Evolutionary conservation across 1,140 invertebrate species (phyloP), one percentile per base, ranked within the genome.

Genomic region (Palaemon carinicauda): DNA sequence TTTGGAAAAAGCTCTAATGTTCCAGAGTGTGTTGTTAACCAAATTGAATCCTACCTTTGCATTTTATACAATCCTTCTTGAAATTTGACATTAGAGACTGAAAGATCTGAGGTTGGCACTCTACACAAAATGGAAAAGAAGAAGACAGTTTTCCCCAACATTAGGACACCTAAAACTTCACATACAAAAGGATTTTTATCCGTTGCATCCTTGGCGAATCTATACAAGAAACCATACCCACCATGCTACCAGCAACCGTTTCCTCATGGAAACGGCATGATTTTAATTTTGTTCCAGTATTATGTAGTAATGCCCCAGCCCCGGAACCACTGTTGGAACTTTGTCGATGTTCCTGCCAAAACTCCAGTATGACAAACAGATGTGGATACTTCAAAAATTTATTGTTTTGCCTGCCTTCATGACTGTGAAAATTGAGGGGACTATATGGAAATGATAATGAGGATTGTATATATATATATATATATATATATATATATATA

Each of bases 91-190:
- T 75, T 33, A 75, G 73, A 75, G 73, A 31, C 27, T 75, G 21
- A 75, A 31, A 75, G 73, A 75, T 31, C 29, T 75, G 73, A 75
- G 73, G 29, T 75, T 24, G 73, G 73, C 73, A 31, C 73, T 75
- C 29, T 31, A 33, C 21, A 31, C 73, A 75, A 75, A 75, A 75
- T 75, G 73, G 29, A 33, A 75, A 75, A 33, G 73, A 75, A 31
- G 73, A 75, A 75, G 29, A 31, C 73, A 75, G 29, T 31, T 75
- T 24, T 33, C 73, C 41, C 73, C 73, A 5, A 31, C 73, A 24
- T 31, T 75, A 75, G 73, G 73, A 31, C 29, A 5, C 12, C 73
- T 75, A 5, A 75, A 75, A 21, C 73, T 33, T 5, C 73, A 75
- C 29, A 15, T 31, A 75, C 14, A 75, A 75, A 12, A 33, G 33